Evolutionary conservation across 1,140 invertebrate species (phyloP).

Genomic region (Stegodyphus mimosarum): DNA sequence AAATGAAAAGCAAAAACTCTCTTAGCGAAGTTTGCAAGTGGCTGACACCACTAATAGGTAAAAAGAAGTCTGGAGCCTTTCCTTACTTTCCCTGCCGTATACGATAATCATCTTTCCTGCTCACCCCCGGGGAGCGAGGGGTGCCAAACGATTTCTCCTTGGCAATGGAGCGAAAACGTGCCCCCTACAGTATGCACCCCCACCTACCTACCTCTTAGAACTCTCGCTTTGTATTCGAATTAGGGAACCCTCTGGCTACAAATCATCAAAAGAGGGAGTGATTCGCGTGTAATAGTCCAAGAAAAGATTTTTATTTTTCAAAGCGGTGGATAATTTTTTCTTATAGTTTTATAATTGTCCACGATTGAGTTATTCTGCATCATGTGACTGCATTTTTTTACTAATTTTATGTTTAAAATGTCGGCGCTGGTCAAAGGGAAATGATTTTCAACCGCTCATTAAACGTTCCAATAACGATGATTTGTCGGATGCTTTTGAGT

Average conservation of each 20-base stretch:
- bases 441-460: slow-evolving; percentile 29
- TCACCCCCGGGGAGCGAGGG: too few relatives aligned
- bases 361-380: not conserved
- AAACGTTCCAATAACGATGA: slow-evolving; percentile 4
- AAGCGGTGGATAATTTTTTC: slow-evolving; percentile 22
- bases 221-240: slow-evolving; percentile 31
- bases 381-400: not conserved
- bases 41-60: slow-evolving; percentile 1
- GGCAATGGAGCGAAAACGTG: slow-evolving; percentile 7
- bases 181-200: not conserved
- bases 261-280: slow-evolving; percentile 32
- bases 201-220: not conserved
- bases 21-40: not conserved
- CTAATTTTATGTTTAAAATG: not conserved
- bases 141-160: slow-evolving; percentile 25
- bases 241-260: slow-evolving; percentile 20
- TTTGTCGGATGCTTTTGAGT: too few relatives aligned
- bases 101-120: not conserved
- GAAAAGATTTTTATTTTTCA: slow-evolving; percentile 27
- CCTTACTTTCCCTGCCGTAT: not conserved
- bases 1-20: too few relatives aligned
- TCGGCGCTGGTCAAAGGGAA: slow-evolving; percentile 28
- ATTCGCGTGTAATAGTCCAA: slow-evolving; percentile 8
- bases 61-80: not conserved
- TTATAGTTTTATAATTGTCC: slow-evolving; percentile 27